These are phyloP conservation scores for Hippocampus abdominalis DNA, from an alignment of 2,113 vertebrate species.

Conservation along the genomic window DNA sequence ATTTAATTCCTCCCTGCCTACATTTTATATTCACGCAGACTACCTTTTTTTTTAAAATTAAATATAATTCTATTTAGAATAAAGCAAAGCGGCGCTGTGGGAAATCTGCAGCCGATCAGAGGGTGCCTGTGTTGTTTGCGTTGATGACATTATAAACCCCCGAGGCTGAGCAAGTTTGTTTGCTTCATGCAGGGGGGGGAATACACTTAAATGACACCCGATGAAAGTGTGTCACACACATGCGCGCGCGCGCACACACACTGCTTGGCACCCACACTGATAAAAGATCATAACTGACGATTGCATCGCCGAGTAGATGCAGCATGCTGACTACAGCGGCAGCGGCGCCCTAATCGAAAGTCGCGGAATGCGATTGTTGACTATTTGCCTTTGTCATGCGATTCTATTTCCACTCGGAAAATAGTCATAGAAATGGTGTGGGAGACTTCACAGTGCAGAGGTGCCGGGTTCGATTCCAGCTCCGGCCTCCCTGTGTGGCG, in stretches of 20 bases:
- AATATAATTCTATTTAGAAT: neutral
- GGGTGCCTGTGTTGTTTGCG: conserved; percentile 45
- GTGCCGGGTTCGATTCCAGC: too few relatives aligned
- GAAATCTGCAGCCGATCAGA: conserved; percentile 41
- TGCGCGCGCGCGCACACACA: conserved; percentile 6
- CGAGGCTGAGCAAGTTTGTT: conserved; percentile 50
- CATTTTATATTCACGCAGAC: neutral
- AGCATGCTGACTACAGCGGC: conserved; percentile 34
- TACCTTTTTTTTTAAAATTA: conserved; percentile 2
- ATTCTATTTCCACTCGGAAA: neutral
- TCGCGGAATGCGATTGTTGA: conserved; percentile 13
- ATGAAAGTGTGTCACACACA: conserved; percentile 58
- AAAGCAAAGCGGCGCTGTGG: conserved; percentile 31
- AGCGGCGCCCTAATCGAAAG: conserved; percentile 29
- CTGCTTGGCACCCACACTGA: conserved; percentile 43
- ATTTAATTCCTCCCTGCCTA: neutral
- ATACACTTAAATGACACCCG: conserved; percentile 43
- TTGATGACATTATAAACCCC: conserved; percentile 51
- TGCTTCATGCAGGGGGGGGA: conserved; percentile 43
- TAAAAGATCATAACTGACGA: conserved; percentile 53
- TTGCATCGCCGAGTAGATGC: conserved; percentile 37
- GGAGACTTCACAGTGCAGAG: too few relatives aligned
- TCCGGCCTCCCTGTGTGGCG: too few relatives aligned
- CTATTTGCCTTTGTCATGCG: conserved; percentile 27
- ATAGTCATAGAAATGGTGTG: conserved; percentile 12